Evolutionary conservation across 2,888 invertebrate genomes (phyloP).

Genomic region (Silvanus unidentatus): DNA sequence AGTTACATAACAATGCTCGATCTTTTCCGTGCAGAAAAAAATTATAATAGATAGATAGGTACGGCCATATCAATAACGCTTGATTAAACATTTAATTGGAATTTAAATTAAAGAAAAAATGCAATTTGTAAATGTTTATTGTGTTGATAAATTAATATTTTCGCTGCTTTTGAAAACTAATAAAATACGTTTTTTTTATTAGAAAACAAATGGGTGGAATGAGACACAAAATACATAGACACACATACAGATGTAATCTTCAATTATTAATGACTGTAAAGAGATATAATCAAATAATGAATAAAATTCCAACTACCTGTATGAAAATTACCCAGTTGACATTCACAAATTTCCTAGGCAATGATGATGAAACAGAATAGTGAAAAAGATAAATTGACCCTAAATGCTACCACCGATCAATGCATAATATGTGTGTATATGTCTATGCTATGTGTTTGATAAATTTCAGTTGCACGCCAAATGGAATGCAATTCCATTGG

Average conservation of each 20-base stretch:
- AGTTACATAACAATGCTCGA: too few relatives aligned
- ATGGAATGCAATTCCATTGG: conserved; percentile 40
- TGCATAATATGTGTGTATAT: neutral
- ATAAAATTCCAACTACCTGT: conserved; percentile 25
- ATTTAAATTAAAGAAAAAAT: too few relatives aligned
- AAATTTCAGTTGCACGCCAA: conserved; percentile 30
- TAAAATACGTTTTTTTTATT: too few relatives aligned
- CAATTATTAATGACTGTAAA: conserved; percentile 25
- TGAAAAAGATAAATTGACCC: conserved; percentile 40
- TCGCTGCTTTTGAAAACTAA: too few relatives aligned
- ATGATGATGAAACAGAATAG: conserved; percentile 25
- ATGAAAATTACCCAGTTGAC: conserved; percentile 27
- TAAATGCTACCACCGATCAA: conserved; percentile 26
- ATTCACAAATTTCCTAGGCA: conserved; percentile 26
- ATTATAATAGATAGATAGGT: too few relatives aligned
- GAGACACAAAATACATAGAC: too few relatives aligned
- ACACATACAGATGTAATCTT: conserved; percentile 24
- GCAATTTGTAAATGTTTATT: too few relatives aligned
- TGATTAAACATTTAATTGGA: too few relatives aligned
- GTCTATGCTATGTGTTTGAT: conserved; percentile 29
- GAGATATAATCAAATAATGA: conserved; percentile 28
- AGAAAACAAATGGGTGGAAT: too few relatives aligned
- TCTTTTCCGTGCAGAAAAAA: too few relatives aligned
- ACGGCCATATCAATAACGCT: too few relatives aligned
- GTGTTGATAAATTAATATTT: too few relatives aligned